Evolutionary conservation across 2,113 vertebrate genomes (phyloP).

Genomic region (Psittacara wagleri): DNA sequence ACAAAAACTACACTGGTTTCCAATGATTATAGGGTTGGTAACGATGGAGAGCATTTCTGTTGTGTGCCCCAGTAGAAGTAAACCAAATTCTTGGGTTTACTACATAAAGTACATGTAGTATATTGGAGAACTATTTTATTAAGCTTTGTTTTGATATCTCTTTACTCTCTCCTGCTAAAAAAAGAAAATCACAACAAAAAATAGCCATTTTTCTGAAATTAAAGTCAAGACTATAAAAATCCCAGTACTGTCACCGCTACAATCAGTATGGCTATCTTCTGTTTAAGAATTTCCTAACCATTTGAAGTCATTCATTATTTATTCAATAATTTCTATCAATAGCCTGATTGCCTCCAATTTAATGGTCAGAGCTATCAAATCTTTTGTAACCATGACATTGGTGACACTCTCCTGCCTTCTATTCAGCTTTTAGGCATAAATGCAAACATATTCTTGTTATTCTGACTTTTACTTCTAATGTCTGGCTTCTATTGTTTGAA

Average conservation of each 20-base stretch:
- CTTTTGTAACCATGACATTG: not conserved
- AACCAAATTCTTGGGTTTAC: not conserved
- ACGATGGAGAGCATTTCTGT: fast-evolving
- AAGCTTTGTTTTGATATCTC: not conserved
- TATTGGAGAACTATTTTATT: not conserved
- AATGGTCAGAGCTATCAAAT: not conserved
- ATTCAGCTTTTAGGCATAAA: not conserved
- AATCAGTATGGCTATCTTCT: not conserved
- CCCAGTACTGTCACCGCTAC: not conserved
- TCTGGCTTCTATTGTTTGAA: not conserved
- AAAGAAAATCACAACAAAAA: not conserved
- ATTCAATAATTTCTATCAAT: not conserved
- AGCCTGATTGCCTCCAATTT: not conserved
- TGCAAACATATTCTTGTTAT: not conserved
- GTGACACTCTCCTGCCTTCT: not conserved
- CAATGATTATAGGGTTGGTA: fast-evolving
- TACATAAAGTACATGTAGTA: not conserved
- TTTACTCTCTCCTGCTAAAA: not conserved
- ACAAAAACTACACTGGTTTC: not conserved
- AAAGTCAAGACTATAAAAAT: not conserved
- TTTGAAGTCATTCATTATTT: not conserved
- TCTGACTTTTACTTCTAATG: not conserved
- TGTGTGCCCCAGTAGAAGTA: not conserved
- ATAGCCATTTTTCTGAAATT: not conserved
- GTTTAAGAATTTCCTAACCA: not conserved